These are phyloP conservation scores for Casuarius casuarius DNA, from an alignment of 2,113 vertebrate species.

Conservation along the genomic window DNA sequence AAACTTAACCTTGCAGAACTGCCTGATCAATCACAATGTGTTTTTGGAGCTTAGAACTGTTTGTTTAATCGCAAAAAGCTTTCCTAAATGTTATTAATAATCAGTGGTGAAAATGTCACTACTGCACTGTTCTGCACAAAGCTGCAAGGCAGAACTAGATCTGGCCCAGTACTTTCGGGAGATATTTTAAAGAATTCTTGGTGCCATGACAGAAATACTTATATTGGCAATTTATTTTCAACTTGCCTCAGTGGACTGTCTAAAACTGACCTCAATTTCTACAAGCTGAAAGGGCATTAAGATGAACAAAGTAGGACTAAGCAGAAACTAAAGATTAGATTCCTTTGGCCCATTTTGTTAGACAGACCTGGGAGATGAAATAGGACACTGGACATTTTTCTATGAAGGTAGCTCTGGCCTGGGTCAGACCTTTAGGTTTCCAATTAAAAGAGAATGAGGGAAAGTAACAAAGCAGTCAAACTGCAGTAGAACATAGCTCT, in stretches of 20 bases:
- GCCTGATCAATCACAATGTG: neutral
- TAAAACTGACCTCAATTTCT: neutral
- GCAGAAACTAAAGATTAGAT: neutral
- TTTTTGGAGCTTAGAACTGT: neutral
- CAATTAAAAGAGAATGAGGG: neutral
- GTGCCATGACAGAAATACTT: neutral
- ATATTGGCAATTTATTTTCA: neutral
- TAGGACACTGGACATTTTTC: neutral
- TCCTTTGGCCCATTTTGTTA: neutral
- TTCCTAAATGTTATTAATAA: neutral
- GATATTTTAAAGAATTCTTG: neutral
- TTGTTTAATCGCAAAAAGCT: neutral
- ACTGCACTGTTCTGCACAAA: neutral
- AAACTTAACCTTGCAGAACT: neutral
- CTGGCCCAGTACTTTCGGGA: neutral
- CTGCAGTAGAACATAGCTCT: neutral
- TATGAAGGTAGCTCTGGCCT: neutral
- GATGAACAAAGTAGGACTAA: neutral
- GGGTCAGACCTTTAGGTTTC: neutral
- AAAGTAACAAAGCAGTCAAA: neutral
- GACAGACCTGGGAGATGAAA: neutral
- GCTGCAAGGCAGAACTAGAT: neutral
- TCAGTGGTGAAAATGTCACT: neutral
- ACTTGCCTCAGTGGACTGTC: neutral
- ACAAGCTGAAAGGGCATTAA: rapidly evolving